A percentile compares a stretch with the other conserved stretches of the same genome.
These are phyloP conservation scores for Diglossa brunneiventris DNA, from an alignment of 2,113 vertebrate genomes.

Conservation along the genomic window DNA sequence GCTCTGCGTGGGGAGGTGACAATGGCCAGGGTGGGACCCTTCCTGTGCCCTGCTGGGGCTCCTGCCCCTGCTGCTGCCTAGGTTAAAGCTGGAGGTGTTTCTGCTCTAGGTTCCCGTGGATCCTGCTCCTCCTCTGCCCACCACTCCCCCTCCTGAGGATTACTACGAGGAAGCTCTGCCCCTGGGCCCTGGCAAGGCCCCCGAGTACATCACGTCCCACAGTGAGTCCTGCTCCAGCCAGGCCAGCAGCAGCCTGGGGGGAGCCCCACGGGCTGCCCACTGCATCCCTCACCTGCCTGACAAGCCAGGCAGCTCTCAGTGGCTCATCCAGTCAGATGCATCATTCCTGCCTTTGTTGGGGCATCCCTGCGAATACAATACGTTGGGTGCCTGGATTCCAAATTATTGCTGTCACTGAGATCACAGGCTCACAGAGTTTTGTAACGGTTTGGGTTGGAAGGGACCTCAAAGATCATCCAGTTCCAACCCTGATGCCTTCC, in stretches of 20 bases:
- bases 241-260: background rate
- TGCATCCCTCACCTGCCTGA: background rate
- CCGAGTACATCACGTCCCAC: conserved; percentile 90
- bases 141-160: conserved; percentile 90
- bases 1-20: fast-evolving
- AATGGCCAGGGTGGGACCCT: background rate
- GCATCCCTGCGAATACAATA: too few species aligned
- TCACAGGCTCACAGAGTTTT: background rate
- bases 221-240: conserved; percentile 69
- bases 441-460: too few species aligned
- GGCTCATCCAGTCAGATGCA: too few species aligned
- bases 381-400: background rate
- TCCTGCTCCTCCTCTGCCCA: conserved; percentile 87
- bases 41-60: background rate
- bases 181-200: conserved; percentile 86
- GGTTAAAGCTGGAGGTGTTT: background rate
- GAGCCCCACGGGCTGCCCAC: background rate
- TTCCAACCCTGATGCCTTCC: too few species aligned
- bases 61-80: background rate
- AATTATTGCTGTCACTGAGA: background rate
- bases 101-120: conserved; percentile 75
- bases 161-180: conserved; percentile 98
- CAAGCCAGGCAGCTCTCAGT: background rate
- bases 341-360: too few species aligned
- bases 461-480: too few species aligned